Evolutionary conservation across 2,888 invertebrate species (phyloP).

Genomic region (Xestoiulus laeticollis): DNA sequence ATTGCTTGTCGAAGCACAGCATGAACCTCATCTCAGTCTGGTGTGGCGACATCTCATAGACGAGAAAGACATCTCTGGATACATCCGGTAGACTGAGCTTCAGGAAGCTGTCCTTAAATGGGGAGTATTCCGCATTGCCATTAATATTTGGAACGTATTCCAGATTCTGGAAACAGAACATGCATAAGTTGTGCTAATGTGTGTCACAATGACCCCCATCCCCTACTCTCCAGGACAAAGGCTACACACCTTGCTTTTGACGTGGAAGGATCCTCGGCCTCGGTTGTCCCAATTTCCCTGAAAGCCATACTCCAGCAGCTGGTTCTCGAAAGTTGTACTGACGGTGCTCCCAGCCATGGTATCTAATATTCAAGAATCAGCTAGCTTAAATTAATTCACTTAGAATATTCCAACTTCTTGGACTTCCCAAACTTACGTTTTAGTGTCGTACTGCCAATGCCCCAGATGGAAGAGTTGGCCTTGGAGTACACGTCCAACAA

Average conservation of each 20-base stretch:
- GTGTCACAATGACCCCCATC: not conserved
- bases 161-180: slow-evolving; percentile 30
- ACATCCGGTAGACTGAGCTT: not conserved
- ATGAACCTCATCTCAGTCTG: not conserved
- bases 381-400: not conserved
- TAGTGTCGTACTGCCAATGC: not conserved
- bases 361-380: not conserved
- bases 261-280: not conserved
- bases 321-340: not conserved
- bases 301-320: not conserved
- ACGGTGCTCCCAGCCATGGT: not conserved
- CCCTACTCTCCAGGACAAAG: not conserved
- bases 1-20: not conserved
- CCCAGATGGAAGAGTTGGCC: not conserved
- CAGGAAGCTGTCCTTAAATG: not conserved
- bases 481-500: not conserved
- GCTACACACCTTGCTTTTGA: not conserved
- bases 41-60: not conserved
- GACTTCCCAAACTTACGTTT: not conserved
- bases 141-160: not conserved
- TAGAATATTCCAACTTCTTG: not conserved
- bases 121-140: not conserved
- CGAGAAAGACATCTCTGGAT: not conserved
- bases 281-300: not conserved
- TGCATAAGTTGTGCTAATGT: not conserved